Percentiles rank a stretch among this genome's conserved stretches.
Conservation (phyloP, 2,113 vertebrate species). For the Crotophaga sulcirostris region DNA sequence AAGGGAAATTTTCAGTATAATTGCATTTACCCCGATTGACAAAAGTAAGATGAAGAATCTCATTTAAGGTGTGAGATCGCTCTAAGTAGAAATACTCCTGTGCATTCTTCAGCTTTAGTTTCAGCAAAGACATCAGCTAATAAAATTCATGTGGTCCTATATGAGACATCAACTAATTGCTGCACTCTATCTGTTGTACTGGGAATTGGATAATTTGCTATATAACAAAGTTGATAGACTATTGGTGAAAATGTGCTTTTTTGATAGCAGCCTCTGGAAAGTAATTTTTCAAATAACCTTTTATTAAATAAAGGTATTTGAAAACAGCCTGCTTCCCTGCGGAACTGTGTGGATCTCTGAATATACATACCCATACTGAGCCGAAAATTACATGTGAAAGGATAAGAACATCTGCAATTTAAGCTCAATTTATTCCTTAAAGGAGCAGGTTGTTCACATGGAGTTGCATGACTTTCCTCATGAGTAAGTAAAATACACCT, state of each 20-base stretch:
- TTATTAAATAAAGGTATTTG: constrained; percentile 48
- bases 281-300: constrained; percentile 26
- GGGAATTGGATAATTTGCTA: neutral
- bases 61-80: neutral
- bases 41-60: neutral
- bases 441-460: neutral
- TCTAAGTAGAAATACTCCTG: neutral
- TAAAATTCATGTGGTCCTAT: neutral
- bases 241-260: neutral
- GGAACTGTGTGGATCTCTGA: neutral
- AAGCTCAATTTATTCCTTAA: constrained; percentile 30
- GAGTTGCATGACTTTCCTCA: neutral
- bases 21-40: neutral
- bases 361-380: constrained; percentile 1
- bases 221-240: neutral
- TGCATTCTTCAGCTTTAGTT: neutral
- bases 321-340: neutral
- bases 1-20: neutral
- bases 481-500: neutral
- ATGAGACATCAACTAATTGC: constrained; percentile 1
- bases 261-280: constrained; percentile 15
- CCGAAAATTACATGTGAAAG: constrained; percentile 20
- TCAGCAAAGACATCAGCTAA: neutral
- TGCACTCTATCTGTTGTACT: neutral
- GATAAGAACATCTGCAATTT: constrained; percentile 27